These are phyloP conservation scores for Morus bassanus DNA, from an alignment of 2,797 vertebrate species.

Conservation along the genomic window DNA sequence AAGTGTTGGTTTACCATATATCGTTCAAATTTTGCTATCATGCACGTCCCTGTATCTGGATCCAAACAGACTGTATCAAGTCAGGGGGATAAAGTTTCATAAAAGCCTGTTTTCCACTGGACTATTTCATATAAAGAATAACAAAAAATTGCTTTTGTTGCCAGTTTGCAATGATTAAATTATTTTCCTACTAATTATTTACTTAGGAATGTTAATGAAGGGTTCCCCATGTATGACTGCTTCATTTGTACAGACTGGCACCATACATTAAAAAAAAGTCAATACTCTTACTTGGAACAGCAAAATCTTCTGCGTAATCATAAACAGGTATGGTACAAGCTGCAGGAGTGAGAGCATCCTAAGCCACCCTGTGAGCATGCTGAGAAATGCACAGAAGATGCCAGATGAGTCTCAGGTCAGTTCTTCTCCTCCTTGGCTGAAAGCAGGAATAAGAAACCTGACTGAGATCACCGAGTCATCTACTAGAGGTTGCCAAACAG, in stretches of 20 bases:
- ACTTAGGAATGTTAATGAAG: background rate
- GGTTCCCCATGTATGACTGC: background rate
- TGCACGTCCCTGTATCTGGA: background rate
- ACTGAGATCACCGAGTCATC: background rate
- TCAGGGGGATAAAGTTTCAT: background rate
- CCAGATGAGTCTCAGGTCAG: background rate
- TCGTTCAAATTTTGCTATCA: background rate
- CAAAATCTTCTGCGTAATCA: background rate
- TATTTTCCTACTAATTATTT: background rate
- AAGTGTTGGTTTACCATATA: background rate
- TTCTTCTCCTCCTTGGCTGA: background rate
- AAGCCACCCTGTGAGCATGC: accelerated
- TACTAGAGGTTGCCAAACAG: background rate
- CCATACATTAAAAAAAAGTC: background rate
- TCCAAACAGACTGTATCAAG: background rate
- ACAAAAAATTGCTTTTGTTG: background rate
- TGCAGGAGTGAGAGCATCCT: background rate
- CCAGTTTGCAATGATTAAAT: background rate
- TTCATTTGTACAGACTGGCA: background rate
- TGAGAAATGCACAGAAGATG: background rate
- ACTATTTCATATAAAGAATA: background rate
- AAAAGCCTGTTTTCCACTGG: background rate
- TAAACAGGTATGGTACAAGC: background rate
- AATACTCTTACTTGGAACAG: background rate
- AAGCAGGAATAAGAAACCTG: background rate